Evolutionary conservation across 2,113 vertebrate species (phyloP).

Genomic region (Mesocricetus auratus): DNA sequence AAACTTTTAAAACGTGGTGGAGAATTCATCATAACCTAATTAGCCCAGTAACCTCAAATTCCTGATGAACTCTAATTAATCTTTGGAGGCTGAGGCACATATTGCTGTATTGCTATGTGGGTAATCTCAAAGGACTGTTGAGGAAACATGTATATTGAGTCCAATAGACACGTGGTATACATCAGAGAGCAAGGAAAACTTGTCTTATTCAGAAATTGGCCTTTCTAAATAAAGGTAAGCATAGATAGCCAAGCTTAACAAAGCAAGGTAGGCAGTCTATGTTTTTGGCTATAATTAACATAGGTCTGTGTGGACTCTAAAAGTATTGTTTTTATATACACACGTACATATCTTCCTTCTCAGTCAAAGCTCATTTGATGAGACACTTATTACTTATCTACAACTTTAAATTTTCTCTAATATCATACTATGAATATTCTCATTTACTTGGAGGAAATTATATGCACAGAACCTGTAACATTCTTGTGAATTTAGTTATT

Average conservation of each 20-base stretch:
- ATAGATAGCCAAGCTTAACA: rapidly evolving
- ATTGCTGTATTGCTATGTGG: background rate
- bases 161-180: background rate
- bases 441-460: background rate
- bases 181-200: background rate
- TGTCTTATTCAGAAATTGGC: background rate
- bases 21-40: background rate
- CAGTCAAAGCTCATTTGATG: background rate
- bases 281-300: background rate
- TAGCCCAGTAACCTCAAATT: background rate
- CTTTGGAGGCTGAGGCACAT: conserved; percentile 12
- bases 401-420: background rate
- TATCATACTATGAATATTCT: background rate
- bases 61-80: background rate
- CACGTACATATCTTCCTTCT: background rate
- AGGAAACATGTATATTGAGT: background rate
- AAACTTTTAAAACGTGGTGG: background rate
- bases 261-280: background rate
- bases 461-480: background rate
- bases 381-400: background rate
- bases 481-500: background rate
- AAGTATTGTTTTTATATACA: background rate
- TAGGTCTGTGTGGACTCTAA: background rate
- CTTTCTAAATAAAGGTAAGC: conserved; percentile 18
- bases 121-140: background rate